Evolutionary conservation across 1,140 invertebrate species (phyloP).

Genomic region (Pteromalus puparum): DNA sequence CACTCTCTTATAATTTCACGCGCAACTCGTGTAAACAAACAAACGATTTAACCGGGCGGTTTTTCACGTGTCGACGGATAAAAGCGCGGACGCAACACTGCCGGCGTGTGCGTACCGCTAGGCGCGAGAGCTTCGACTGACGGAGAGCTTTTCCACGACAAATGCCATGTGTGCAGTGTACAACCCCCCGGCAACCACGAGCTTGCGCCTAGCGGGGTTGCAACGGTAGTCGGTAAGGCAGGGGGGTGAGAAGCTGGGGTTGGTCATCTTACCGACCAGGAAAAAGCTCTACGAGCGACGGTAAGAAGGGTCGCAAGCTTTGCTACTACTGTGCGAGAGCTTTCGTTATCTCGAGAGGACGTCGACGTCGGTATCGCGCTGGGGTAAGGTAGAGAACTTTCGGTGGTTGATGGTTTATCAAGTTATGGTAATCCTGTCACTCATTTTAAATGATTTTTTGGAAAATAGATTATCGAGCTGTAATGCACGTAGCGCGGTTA

Average conservation of each 20-base stretch:
- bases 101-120: slow-evolving; percentile 52
- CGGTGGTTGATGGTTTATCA: neutral
- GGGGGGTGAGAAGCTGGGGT: slow-evolving; percentile 4
- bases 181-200: slow-evolving; percentile 29
- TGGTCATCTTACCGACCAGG: neutral
- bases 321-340: neutral
- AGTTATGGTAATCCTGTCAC: neutral
- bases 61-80: slow-evolving; percentile 28
- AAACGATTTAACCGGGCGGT: neutral
- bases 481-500: no score
- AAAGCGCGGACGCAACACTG: slow-evolving; percentile 45
- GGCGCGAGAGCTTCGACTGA: slow-evolving; percentile 58
- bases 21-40: neutral
- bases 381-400: neutral
- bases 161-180: slow-evolving; percentile 36
- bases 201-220: neutral
- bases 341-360: neutral
- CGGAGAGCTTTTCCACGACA: slow-evolving; percentile 9
- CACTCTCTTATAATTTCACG: neutral
- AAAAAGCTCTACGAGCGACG: neutral
- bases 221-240: slow-evolving; percentile 52
- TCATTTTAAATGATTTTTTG: neutral
- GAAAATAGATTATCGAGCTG: neutral
- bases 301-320: neutral
- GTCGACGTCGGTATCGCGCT: no score